These are phyloP conservation scores for Drosophila flavopinicola DNA, from an alignment of 2,888 invertebrate species.

Conservation along the genomic window DNA sequence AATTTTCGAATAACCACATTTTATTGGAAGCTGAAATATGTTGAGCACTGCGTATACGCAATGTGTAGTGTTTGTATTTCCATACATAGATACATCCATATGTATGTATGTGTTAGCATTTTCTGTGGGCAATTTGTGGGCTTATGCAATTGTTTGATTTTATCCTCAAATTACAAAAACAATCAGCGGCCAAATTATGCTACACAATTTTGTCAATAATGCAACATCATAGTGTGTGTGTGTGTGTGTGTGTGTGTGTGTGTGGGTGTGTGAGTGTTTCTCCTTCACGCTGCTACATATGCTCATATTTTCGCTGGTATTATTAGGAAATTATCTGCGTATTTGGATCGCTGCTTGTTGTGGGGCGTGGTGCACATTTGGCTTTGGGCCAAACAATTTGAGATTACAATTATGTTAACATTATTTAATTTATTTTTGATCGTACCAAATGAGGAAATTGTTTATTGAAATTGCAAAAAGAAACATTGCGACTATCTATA, in stretches of 20 bases:
- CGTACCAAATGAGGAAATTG: constrained; percentile 56
- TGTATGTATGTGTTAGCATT: constrained; percentile 5
- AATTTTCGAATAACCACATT: not conserved
- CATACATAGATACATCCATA: too few species aligned
- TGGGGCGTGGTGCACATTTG: constrained; percentile 50
- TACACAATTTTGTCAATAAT: constrained; percentile 39
- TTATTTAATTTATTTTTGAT: constrained; percentile 64
- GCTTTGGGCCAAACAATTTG: constrained; percentile 54
- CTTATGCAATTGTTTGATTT: constrained; percentile 44
- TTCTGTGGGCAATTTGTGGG: constrained; percentile 19
- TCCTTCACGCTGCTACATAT: constrained; percentile 8
- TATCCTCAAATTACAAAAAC: constrained; percentile 30
- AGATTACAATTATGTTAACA: constrained; percentile 67
- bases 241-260: constrained; percentile 7
- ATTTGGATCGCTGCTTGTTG: constrained; percentile 31
- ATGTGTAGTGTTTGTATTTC: not conserved
- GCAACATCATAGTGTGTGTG: constrained; percentile 23
- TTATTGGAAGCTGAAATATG: constrained; percentile 2
- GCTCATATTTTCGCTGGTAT: constrained; percentile 19
- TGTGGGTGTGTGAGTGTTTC: too few species aligned
- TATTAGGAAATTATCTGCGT: constrained; percentile 40
- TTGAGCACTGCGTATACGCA: constrained; percentile 15
- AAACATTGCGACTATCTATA: constrained; percentile 10
- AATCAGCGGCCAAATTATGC: constrained; percentile 39
- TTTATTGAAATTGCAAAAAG: constrained; percentile 43